Conservation (phyloP, 2,888 invertebrate species). For the Seladonia tumulorum region DNA sequence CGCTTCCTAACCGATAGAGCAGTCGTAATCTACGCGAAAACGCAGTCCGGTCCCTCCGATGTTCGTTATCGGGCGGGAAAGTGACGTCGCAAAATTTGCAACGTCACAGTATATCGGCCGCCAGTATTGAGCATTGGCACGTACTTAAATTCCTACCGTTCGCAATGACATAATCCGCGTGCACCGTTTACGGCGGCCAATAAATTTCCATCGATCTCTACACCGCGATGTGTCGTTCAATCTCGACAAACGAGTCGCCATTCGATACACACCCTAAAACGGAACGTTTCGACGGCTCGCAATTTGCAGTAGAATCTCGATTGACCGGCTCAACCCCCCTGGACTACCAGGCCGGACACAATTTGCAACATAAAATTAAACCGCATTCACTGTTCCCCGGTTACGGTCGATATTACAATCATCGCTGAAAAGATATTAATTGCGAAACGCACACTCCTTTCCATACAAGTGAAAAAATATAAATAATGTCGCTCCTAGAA, state of each 20-base stretch:
- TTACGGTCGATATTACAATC: background rate
- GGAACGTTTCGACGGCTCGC: constrained; percentile 2
- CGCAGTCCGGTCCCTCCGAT: too few species aligned
- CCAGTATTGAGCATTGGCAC: constrained; percentile 62
- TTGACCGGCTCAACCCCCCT: background rate
- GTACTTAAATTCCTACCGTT: constrained; percentile 28
- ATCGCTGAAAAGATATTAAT: background rate
- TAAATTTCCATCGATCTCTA: constrained; percentile 23
- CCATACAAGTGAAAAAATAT: background rate
- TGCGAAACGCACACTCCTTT: background rate
- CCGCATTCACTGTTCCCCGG: background rate
- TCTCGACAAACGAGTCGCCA: constrained; percentile 1
- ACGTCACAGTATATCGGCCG: constrained; percentile 30
- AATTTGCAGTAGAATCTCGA: background rate
- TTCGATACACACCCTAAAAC: background rate
- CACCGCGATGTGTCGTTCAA: background rate
- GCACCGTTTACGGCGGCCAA: background rate
- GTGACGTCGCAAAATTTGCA: too few species aligned
- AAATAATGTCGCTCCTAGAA: background rate
- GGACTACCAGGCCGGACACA: background rate
- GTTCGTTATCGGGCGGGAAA: too few species aligned
- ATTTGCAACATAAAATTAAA: constrained; percentile 8
- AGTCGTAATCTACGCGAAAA: too few species aligned
- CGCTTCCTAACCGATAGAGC: too few species aligned
- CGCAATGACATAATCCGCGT: constrained; percentile 11